Conservation (phyloP, 2,797 vertebrate species). For the Halcyon chelicuti region DNA sequence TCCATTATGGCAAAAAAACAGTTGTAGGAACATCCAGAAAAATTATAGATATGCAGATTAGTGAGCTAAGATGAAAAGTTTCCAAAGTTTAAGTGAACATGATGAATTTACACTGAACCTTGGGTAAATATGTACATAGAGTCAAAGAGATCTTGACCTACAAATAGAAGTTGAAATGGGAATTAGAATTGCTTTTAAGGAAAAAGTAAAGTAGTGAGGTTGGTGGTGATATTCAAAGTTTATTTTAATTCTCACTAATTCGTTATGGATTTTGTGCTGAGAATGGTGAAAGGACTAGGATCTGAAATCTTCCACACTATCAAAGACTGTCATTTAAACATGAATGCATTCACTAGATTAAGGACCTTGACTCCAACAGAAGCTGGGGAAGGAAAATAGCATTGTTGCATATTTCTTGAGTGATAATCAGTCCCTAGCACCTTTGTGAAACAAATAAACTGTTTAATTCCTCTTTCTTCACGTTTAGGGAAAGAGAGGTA, state of each 20-base stretch:
- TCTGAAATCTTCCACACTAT: background rate
- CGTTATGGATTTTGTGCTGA: background rate
- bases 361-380: background rate
- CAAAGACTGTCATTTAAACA: background rate
- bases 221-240: background rate
- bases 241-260: background rate
- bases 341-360: background rate
- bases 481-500: background rate
- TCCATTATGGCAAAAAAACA: background rate
- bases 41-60: background rate
- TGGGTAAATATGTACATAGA: background rate
- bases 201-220: background rate
- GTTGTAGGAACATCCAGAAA: background rate
- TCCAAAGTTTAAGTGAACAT: background rate
- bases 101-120: background rate
- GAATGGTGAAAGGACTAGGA: background rate
- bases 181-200: background rate
- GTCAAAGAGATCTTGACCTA: background rate
- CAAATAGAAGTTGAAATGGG: background rate
- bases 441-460: background rate
- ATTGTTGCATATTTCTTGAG: background rate
- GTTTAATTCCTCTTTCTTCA: background rate
- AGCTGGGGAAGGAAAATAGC: background rate
- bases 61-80: background rate
- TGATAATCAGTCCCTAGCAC: background rate